Evolutionary conservation across 2,888 invertebrate genomes (phyloP), one percentile per base, ranked within the genome.

Genomic region (Caenorhabditis sulstoni): DNA sequence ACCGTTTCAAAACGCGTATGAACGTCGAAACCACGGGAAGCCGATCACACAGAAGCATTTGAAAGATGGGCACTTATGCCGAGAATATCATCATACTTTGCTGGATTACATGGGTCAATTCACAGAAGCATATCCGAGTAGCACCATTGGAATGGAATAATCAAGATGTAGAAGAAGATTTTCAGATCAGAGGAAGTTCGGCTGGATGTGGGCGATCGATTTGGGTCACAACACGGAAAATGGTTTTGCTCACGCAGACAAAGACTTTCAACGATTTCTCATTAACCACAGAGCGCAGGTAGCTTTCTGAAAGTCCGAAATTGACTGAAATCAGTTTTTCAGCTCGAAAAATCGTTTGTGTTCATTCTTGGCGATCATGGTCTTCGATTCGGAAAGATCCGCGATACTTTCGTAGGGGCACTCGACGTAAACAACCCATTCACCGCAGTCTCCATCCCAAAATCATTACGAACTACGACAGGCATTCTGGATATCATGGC

Each of bases 301-400:
- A 23, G 5, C 16, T 29, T 61, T 9, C n/a, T 50, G n/a, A n/a
- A n/a, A n/a, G n/a, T n/a, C 12, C 35, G 12, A 5, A 16, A 12
- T 50, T 2, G 9, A 37, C 29, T 49, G 1, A 35, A 47, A 50
- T 14, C 39, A 80, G 11, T 2, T 41, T 3, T 77, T 55, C 52
- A 86, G 81, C 58, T 86, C 3, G 79, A 84, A 16, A 83, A 85
- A 37, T 79, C 84, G 7, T 86, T 83, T 64, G 75, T 85, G 0
- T 77, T 85, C 53, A 39, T 86, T n/a, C 81, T 85, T 59, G 86
- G 84, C 7, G 86, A 86, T 53, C 86, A 86, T 55, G 85, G 86
- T 9, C 55, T 83, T 11, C 66, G 86, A 20, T 85, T 85, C 44
- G 85, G 85, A 20, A 39, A 47, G 8, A 79, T 80, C 9, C 64